Conservation (phyloP, 2,888 invertebrate genomes). For the Dasypogon diadema region DNA sequence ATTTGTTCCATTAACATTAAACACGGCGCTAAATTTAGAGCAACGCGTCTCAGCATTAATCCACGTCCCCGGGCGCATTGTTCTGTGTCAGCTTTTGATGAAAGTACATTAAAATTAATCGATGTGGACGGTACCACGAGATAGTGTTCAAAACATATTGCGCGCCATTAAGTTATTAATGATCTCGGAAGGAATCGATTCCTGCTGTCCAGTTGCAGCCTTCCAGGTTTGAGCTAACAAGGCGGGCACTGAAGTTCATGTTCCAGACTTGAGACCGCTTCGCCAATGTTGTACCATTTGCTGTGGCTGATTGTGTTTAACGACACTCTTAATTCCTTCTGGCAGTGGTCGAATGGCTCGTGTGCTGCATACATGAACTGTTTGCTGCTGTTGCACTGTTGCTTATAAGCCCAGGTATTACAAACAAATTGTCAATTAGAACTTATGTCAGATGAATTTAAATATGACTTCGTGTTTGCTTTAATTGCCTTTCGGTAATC, state of each 20-base stretch:
- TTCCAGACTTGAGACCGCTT: not conserved
- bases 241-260: not conserved
- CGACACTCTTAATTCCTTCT: not conserved
- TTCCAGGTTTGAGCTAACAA: not conserved
- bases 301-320: not conserved
- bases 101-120: constrained; percentile 12
- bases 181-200: not conserved
- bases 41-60: not conserved
- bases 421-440: not conserved
- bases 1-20: not conserved
- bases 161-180: not conserved
- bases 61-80: constrained; percentile 1
- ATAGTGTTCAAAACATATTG: not conserved
- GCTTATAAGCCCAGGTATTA: not conserved
- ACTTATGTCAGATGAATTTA: not conserved
- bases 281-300: not conserved
- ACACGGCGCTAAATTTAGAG: constrained; percentile 1
- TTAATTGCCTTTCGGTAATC: not conserved
- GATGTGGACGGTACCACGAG: not conserved
- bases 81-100: constrained; percentile 2
- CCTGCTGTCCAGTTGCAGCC: not conserved
- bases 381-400: not conserved
- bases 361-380: not conserved
- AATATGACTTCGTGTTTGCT: not conserved
- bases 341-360: not conserved